Percentiles rank a stretch among this genome's conserved stretches.
Conservation (phyloP, 2,888 invertebrate genomes). For the Adineta ricciae region DNA sequence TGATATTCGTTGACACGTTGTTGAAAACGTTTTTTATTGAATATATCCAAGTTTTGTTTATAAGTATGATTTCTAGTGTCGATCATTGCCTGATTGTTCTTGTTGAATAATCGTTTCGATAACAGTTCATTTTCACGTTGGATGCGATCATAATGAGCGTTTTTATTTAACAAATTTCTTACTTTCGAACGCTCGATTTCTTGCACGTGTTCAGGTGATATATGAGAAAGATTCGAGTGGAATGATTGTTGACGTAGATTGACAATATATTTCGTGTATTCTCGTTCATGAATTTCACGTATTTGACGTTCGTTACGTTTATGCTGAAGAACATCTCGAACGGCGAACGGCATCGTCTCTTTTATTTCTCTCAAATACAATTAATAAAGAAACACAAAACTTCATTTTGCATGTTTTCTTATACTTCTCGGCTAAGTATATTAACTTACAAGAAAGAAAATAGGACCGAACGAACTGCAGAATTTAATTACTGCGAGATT, state of each 20-base stretch:
- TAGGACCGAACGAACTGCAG: not conserved
- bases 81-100: not conserved
- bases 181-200: not conserved
- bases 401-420: not conserved
- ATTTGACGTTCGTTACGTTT: constrained; percentile 4
- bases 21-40: not conserved
- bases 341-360: not conserved
- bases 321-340: not conserved
- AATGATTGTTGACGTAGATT: not conserved
- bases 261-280: not conserved
- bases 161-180: not conserved
- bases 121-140: not conserved
- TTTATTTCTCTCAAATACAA: not conserved
- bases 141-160: not conserved
- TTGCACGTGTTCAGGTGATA: not conserved
- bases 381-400: not conserved
- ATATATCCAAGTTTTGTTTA: not conserved
- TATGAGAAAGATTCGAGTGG: no score
- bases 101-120: not conserved
- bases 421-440: not conserved
- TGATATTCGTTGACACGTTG: not conserved
- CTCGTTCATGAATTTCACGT: constrained; percentile 19
- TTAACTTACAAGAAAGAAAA: not conserved
- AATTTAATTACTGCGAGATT: no score
- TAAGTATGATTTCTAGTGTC: not conserved